Evolutionary conservation across 1,140 invertebrate species (phyloP).

Genomic region (Philaenus spumarius): DNA sequence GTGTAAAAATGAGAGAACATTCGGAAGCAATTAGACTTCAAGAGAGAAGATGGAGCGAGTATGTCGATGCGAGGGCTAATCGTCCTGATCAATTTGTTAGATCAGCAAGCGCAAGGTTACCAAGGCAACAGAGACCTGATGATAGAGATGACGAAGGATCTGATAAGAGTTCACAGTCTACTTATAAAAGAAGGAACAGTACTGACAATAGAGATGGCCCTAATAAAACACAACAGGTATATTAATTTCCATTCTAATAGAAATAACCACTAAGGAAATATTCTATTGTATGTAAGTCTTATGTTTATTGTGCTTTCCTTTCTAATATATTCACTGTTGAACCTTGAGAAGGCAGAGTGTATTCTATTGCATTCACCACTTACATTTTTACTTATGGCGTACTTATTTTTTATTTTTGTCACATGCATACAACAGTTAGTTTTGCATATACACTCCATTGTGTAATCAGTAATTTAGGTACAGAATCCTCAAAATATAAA

Average conservation of each 20-base stretch:
- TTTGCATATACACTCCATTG: no score
- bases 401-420: no score
- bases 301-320: neutral
- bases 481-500: no score
- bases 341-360: no score
- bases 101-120: constrained; percentile 71
- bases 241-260: constrained; percentile 4
- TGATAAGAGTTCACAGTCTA: constrained; percentile 10
- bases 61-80: constrained; percentile 28
- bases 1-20: constrained; percentile 20
- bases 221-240: constrained; percentile 54
- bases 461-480: no score
- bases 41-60: constrained; percentile 32
- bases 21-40: constrained; percentile 19
- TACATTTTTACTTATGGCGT: no score
- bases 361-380: no score
- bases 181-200: constrained; percentile 23
- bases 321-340: neutral
- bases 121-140: constrained; percentile 35
- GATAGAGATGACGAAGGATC: constrained; percentile 1
- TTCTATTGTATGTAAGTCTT: no score
- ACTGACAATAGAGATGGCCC: constrained; percentile 50
- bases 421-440: no score
- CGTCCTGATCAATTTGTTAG: constrained; percentile 51
- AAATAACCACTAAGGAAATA: no score